A percentile compares a stretch with the other conserved stretches of the same genome.
Evolutionary conservation across 2,888 invertebrate species (phyloP).

Genomic region (Polymixis lichenea): DNA sequence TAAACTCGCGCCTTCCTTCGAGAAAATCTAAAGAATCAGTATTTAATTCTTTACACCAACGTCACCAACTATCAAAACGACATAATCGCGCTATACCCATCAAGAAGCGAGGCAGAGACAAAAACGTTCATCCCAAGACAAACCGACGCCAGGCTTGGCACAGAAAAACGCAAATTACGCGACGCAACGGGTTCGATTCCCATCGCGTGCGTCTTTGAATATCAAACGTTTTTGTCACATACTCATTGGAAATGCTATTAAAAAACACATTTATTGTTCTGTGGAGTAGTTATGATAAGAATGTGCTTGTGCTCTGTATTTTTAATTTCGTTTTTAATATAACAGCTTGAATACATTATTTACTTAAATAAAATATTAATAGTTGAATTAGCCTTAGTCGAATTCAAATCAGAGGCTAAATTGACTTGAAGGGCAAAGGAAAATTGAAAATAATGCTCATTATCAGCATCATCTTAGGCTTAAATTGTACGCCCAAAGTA

Average conservation of each 20-base stretch:
- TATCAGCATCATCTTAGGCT: background rate
- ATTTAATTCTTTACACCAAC: background rate
- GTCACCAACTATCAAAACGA: constrained; percentile 54
- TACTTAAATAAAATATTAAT: background rate
- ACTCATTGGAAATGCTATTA: constrained; percentile 47
- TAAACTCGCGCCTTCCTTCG: background rate
- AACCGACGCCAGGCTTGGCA: constrained; percentile 77
- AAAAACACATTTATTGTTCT: constrained; percentile 51
- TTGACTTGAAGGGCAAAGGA: background rate
- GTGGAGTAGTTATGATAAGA: constrained; percentile 4
- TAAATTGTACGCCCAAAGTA: background rate
- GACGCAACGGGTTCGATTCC: constrained; percentile 84
- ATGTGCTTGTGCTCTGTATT: constrained; percentile 1
- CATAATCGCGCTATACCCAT: constrained; percentile 68
- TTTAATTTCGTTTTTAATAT: background rate
- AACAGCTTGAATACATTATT: background rate
- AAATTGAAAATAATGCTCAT: background rate
- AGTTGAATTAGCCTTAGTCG: no score
- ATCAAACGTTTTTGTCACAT: constrained; percentile 57
- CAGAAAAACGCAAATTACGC: constrained; percentile 87
- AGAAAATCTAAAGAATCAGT: background rate
- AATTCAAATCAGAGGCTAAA: background rate
- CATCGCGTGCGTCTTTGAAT: constrained; percentile 79
- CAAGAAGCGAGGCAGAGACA: constrained; percentile 75
- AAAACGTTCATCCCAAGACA: constrained; percentile 81